phyloP scores from a whole-genome alignment of 2,888 invertebrate species.

The Argyra leucocephala region DNA sequence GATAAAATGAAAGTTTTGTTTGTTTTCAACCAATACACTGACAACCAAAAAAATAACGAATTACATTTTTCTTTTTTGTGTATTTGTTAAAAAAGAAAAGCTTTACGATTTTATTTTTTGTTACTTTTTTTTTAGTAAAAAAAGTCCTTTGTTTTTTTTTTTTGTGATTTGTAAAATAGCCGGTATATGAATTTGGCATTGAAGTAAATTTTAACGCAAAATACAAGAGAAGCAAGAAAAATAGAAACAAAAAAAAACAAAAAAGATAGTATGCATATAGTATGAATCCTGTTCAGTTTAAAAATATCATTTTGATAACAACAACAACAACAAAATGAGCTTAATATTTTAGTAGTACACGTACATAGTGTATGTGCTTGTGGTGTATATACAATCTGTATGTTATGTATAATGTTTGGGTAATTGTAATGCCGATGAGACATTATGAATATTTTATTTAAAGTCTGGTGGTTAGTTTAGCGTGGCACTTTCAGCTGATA shows the following conservation, averaged over 20 bases:
- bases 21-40: background rate
- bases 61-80: background rate
- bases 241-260: no score
- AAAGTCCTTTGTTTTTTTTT: background rate
- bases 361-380: background rate
- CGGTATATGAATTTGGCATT: no score
- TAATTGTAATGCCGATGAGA: background rate
- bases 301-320: background rate
- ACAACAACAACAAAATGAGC: background rate
- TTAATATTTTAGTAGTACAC: no score
- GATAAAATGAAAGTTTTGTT: background rate
- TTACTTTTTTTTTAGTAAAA: background rate
- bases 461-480: slow-evolving; percentile 1
- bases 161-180: background rate
- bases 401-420: no score
- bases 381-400: background rate
- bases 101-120: background rate
- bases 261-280: no score
- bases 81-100: background rate
- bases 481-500: slow-evolving; percentile 3
- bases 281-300: no score
- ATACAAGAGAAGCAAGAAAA: no score
- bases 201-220: no score
- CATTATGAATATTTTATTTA: slow-evolving; percentile 4
- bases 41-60: background rate